Conservation (phyloP, 2,797 vertebrate genomes). For the Vipera ursinii region DNA sequence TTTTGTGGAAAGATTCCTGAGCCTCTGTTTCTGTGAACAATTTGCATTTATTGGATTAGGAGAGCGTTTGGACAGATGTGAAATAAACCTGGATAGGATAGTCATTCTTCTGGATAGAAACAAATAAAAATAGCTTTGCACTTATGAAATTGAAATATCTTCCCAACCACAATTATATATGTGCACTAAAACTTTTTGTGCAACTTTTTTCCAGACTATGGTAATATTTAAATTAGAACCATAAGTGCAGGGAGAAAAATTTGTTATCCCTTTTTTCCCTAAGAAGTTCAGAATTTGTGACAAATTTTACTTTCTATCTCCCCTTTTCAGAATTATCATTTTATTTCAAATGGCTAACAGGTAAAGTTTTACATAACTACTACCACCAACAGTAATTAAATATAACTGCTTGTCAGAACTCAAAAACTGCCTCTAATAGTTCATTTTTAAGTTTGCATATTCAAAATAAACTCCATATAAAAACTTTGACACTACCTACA, state of each 20-base stretch:
- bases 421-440: conserved; percentile 8
- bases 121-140: not conserved
- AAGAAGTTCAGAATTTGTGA: not conserved
- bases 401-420: not conserved
- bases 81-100: not conserved
- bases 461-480: conserved; percentile 30
- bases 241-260: not conserved
- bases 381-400: not conserved
- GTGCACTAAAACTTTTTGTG: not conserved
- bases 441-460: conserved; percentile 45
- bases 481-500: not conserved
- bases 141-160: not conserved
- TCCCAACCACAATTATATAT: not conserved
- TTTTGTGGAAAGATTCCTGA: not conserved
- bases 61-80: not conserved
- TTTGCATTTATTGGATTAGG: not conserved
- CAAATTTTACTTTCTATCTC: not conserved
- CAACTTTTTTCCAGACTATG: not conserved
- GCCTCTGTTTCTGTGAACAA: not conserved
- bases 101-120: not conserved
- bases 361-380: not conserved
- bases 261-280: not conserved
- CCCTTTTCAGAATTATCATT: not conserved
- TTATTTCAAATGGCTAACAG: not conserved
- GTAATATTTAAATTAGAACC: not conserved